A percentile compares a stretch with the other conserved stretches of the same genome.
phyloP scores from a whole-genome alignment of 2,797 vertebrate species.

The Anguilla megastoma region DNA sequence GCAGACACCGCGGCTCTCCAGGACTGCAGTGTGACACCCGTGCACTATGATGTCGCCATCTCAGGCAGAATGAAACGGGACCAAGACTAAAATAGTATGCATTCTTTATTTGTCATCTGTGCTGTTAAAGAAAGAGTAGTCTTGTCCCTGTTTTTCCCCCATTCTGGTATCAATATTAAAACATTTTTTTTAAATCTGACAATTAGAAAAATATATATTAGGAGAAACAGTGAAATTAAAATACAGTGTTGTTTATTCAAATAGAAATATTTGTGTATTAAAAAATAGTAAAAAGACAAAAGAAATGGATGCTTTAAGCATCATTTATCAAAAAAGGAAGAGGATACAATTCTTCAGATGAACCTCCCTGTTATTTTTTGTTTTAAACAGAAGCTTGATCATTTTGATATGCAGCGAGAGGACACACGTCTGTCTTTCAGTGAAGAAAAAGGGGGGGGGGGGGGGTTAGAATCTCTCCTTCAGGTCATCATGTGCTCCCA shows the following conservation, averaged over 20 bases:
- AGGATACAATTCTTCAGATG: conserved; percentile 54
- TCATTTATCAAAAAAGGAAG: conserved; percentile 50
- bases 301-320: conserved; percentile 60
- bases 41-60: not conserved
- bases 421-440: not conserved
- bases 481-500: conserved; percentile 41
- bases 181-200: conserved; percentile 52
- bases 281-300: conserved; percentile 60
- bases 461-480: conserved; percentile 40
- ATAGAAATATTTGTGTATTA: conserved; percentile 71
- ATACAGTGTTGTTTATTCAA: conserved; percentile 72
- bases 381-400: conserved; percentile 63
- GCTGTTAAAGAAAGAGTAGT: conserved; percentile 59
- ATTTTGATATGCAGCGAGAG: conserved; percentile 56
- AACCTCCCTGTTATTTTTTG: conserved; percentile 54
- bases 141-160: conserved; percentile 56
- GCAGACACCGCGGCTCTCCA: too few species aligned
- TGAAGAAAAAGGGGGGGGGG: not conserved
- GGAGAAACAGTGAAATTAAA: conserved; percentile 61
- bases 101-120: conserved; percentile 67
- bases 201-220: conserved; percentile 76
- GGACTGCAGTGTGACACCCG: too few species aligned
- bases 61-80: conserved; percentile 15
- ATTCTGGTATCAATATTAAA: conserved; percentile 48
- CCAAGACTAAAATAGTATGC: conserved; percentile 46